phyloP scores from a whole-genome alignment of 2,888 invertebrate genomes.

The Chouioia cunea region DNA sequence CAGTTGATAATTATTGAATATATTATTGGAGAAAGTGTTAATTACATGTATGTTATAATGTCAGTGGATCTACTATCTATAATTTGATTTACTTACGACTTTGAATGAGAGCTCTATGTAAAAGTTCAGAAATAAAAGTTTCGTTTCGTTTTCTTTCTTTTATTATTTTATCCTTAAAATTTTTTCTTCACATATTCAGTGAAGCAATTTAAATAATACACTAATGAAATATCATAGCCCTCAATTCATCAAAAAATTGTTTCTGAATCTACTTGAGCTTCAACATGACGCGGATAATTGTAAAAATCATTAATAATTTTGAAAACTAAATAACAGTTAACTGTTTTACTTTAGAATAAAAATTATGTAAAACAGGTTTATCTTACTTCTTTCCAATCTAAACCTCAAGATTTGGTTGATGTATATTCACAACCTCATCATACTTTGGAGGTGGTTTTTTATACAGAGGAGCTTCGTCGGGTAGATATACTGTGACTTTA shows the following conservation, averaged over 20 bases:
- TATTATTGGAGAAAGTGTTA: constrained; percentile 33
- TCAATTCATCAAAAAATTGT: too few relatives aligned
- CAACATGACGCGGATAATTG: too few relatives aligned
- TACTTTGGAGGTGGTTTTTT: constrained; percentile 59
- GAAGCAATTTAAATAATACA: too few relatives aligned
- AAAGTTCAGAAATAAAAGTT: constrained; percentile 15
- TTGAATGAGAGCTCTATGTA: constrained; percentile 32
- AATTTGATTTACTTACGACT: constrained; percentile 20
- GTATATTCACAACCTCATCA: constrained; percentile 50
- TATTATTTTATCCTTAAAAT: too few relatives aligned
- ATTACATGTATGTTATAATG: constrained; percentile 18
- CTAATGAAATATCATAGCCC: too few relatives aligned
- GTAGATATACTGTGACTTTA: constrained; percentile 55
- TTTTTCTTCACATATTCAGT: too few relatives aligned
- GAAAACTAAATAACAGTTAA: too few relatives aligned
- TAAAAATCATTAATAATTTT: too few relatives aligned
- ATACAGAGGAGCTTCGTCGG: constrained; percentile 58
- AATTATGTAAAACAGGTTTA: too few relatives aligned
- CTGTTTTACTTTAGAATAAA: too few relatives aligned
- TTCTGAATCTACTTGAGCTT: too few relatives aligned
- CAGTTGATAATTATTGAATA: constrained; percentile 16
- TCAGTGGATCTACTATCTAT: constrained; percentile 17
- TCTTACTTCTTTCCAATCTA: constrained; percentile 16
- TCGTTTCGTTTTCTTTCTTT: neutral
- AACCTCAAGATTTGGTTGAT: constrained; percentile 37